Percentiles rank a stretch among this genome's conserved stretches.
phyloP scores from a whole-genome alignment of 2,113 vertebrate genomes.

The Monarcha castaneiventris region DNA sequence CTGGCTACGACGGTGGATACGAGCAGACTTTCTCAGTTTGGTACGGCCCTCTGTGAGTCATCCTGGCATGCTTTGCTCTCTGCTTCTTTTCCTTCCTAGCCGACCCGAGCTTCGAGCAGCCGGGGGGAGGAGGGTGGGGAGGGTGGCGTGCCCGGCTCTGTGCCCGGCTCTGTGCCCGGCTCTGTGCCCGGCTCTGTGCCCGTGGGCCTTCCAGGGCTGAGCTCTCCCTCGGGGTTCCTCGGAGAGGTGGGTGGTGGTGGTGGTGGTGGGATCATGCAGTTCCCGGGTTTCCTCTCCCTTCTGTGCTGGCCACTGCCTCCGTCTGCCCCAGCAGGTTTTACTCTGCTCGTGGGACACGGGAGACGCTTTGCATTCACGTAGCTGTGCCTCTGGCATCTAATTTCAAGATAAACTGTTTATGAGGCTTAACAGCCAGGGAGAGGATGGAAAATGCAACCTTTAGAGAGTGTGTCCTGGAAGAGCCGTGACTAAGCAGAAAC shows the following conservation, averaged over 20 bases:
- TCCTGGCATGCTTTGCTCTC: slow-evolving; percentile 98
- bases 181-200: neutral
- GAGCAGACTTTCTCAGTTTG: slow-evolving; percentile 99
- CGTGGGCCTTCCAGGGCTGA: neutral
- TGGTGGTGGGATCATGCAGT: neutral
- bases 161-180: neutral
- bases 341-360: neutral
- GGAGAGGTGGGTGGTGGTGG: neutral
- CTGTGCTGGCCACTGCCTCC: neutral
- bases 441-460: slow-evolving; percentile 28
- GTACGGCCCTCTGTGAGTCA: slow-evolving; percentile 99
- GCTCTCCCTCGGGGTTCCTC: neutral
- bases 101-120: slow-evolving; percentile 7
- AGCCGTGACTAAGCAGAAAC: slow-evolving; percentile 59
- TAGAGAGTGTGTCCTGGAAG: slow-evolving; percentile 4
- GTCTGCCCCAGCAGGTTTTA: slow-evolving; percentile 3
- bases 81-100: slow-evolving; percentile 80
- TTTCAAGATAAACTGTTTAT: slow-evolving; percentile 60
- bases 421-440: slow-evolving; percentile 28
- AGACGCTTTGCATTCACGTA: neutral
- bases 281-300: neutral
- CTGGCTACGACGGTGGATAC: slow-evolving; percentile 96
- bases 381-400: slow-evolving; percentile 50
- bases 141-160: neutral
- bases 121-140: neutral